Evolutionary conservation across 2,888 invertebrate species (phyloP).

Genomic region (Drosophila kanekoi): DNA sequence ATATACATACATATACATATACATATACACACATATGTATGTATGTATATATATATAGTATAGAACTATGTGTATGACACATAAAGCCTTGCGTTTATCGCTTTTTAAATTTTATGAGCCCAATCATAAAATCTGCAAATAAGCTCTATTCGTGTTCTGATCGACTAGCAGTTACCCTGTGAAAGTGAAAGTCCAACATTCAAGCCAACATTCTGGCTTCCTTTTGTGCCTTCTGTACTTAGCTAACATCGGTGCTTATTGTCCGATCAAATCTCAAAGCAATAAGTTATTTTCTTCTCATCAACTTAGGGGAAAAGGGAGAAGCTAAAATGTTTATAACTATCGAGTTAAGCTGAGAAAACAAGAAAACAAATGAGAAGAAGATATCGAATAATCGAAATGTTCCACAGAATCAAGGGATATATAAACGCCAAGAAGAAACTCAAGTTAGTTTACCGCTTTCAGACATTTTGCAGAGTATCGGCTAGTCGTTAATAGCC

Average conservation of each 20-base stretch:
- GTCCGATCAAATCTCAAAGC: no score
- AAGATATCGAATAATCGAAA: neutral
- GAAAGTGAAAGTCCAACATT: neutral
- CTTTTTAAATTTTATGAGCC: slow-evolving; percentile 66
- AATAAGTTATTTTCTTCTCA: no score
- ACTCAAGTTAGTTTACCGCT: neutral
- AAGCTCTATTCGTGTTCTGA: neutral
- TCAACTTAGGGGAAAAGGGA: no score
- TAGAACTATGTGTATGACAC: slow-evolving; percentile 34
- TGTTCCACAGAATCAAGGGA: no score
- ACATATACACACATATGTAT: slow-evolving; percentile 26
- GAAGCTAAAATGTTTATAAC: no score
- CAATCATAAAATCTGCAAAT: slow-evolving; percentile 56
- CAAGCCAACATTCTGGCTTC: no score
- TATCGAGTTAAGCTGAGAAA: no score
- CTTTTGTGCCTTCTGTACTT: no score
- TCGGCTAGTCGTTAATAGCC: neutral
- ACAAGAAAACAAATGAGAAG: no score
- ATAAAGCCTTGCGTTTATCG: slow-evolving; percentile 53
- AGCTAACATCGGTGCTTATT: no score
- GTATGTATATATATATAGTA: slow-evolving; percentile 11
- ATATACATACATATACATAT: slow-evolving; percentile 1
- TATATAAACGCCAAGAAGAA: neutral
- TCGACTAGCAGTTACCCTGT: slow-evolving; percentile 9
- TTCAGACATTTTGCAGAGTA: slow-evolving; percentile 4